Evolutionary conservation across 2,888 invertebrate species (phyloP), one percentile per base, ranked within the genome.

Genomic region (Microctonus hyperodae): DNA sequence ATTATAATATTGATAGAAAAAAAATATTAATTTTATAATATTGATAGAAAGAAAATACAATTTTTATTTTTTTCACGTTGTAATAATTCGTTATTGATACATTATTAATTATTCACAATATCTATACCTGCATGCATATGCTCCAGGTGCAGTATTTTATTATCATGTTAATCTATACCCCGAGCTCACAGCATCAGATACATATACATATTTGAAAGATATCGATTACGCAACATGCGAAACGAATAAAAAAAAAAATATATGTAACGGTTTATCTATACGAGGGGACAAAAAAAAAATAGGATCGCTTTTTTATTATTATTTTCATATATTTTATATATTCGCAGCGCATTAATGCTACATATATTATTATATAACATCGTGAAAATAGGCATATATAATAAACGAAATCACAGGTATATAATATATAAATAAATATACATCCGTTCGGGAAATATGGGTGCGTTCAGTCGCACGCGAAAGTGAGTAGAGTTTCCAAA

Each of bases 381-480:
- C 35, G 56, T 55, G 61, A 66, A 66, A 50, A 66, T 66, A 11
- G 37, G 31, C 20, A 44, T 55, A 31, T 64, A 28, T 40, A 64
- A 56, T 33, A 64, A 58, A 55, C 20, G 35, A 37, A 37, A 64
- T 35, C 22, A 40, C 37, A 63, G 40, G 23, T 35, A 20, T 37
- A n/a, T 13, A 37, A n/a, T 13, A 37, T 31, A 31, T 31, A 31
- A n/a, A 13, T n/a, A 37, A n/a, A 31, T 35, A 44, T 20, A 44
- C 37, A 48, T 50, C 35, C 57, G 61, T n/a, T 9, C 37, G 53
- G 60, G 31, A 65, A 65, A 65, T 60, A 65, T 59, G 65, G 53
- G 20, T 53, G 53, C 48, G 44, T 44, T 31, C 31, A 44, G 25
- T 37, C 40, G 37, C 58, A 65, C 40, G 65, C 56, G n/a, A n/a